phyloP scores from a whole-genome alignment of 2,888 invertebrate genomes.

The Branchipolynoe longqiensis region DNA sequence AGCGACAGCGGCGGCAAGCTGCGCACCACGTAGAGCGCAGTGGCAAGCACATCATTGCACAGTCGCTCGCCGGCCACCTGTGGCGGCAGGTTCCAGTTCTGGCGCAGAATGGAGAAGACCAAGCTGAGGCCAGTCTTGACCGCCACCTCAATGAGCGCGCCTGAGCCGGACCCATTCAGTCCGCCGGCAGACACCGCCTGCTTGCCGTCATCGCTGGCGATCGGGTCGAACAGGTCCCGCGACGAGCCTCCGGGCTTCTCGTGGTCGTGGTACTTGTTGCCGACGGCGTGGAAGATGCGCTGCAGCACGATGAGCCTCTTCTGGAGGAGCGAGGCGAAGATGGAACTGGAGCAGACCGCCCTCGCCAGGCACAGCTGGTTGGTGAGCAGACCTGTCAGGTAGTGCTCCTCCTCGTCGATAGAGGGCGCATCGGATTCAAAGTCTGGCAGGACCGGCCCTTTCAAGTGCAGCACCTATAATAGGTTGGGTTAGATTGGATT shows the following conservation, averaged over 20 bases:
- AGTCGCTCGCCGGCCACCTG: constrained; percentile 81
- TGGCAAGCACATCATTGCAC: constrained; percentile 85
- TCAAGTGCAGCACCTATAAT: constrained; percentile 73
- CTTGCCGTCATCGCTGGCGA: constrained; percentile 41
- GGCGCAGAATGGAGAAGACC: constrained; percentile 85
- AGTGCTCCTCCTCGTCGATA: constrained; percentile 84
- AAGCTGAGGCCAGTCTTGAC: constrained; percentile 85
- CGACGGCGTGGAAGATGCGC: constrained; percentile 85
- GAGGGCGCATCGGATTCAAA: constrained; percentile 84
- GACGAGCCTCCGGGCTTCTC: constrained; percentile 60
- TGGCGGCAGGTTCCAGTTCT: constrained; percentile 84
- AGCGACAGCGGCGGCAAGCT: constrained; percentile 85
- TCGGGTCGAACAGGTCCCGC: constrained; percentile 25
- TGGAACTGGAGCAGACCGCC: constrained; percentile 84
- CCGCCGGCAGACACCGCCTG: background rate
- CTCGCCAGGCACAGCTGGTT: constrained; percentile 84
- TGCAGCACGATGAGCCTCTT: constrained; percentile 85
- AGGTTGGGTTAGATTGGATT: background rate
- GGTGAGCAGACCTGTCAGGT: constrained; percentile 83
- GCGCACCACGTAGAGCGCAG: constrained; percentile 84
- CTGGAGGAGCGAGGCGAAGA: constrained; percentile 84
- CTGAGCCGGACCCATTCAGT: constrained; percentile 72
- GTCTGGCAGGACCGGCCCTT: constrained; percentile 83
- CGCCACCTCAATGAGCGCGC: constrained; percentile 85
- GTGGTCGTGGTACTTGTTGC: constrained; percentile 83